Conservation (phyloP, 1,140 invertebrate genomes). For the Papilio machaon region DNA sequence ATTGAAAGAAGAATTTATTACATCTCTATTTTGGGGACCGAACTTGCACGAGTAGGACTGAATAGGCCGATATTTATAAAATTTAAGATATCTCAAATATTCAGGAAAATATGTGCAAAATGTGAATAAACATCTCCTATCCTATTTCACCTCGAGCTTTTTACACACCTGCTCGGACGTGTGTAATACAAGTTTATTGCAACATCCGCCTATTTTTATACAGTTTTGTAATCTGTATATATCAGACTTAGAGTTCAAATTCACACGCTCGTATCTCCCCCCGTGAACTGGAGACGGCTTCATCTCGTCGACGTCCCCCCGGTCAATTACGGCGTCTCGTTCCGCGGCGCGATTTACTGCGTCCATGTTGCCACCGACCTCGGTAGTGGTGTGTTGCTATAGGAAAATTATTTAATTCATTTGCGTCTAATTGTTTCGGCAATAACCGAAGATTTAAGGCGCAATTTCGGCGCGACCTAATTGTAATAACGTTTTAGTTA, state of each 20-base stretch:
- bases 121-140: conserved; percentile 1
- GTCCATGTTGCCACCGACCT: conserved; percentile 5
- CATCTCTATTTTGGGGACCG: not conserved
- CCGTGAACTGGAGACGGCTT: conserved; percentile 51
- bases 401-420: conserved; percentile 17
- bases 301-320: conserved; percentile 51
- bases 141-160: not conserved
- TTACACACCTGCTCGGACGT: not conserved
- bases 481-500: not conserved
- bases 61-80: not conserved
- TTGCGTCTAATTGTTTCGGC: conserved; percentile 19
- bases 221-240: not conserved
- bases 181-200: conserved; percentile 15
- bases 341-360: conserved; percentile 63
- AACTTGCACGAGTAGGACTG: not conserved
- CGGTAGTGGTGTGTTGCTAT: not conserved
- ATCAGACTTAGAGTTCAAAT: not conserved
- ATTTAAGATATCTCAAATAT: not conserved
- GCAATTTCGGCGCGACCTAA: not conserved
- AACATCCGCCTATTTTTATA: not conserved
- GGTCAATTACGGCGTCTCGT: conserved; percentile 58
- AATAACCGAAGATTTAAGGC: conserved; percentile 8
- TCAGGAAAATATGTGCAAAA: not conserved
- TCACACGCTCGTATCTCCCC: not conserved
- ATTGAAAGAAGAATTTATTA: not conserved